Evolutionary conservation across 2,113 vertebrate species (phyloP), one percentile per base, ranked within the genome.

Genomic region (Urocolius indicus): DNA sequence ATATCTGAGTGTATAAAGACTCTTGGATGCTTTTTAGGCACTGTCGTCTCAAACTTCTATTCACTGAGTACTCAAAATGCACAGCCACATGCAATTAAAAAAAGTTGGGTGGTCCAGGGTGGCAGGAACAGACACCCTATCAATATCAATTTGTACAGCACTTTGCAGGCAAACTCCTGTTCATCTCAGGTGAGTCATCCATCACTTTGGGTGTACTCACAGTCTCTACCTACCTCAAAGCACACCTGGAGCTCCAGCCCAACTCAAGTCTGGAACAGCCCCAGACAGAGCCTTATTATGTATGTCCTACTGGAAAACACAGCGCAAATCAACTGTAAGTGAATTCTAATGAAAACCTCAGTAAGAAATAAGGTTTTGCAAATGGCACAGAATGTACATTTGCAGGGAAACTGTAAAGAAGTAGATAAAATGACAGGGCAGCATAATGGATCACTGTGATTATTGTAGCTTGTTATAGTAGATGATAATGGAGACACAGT

Each of bases 401-500:
- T 74, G 38, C 22, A 55, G 14, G 59, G 19, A 71, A 78, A 55
- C 23, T 46, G 22, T 27, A 69, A 74, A 58, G 71, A 85, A 66
- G 22, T 18, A 54, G 59, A 55, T 79, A 85, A 89, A 76, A 76
- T 79, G 41, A n/a, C 14, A 73, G 59, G 63, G 29, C 36, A 79
- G 51, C 20, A 59, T 14, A 52, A 22, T 63, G 7, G 38, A 74
- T 90, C 20, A 16, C 59, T 83, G 34, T 77, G 36, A 19, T 69
- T 93, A 22, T 72, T 90, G 58, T 16, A 77, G 17, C 17, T 94
- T 32, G 17, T 57, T 90, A 43, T 91, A 84, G 30, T 7, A 76
- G 41, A 71, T 87, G 43, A 62, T 80, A 30, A 43, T 10, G 79
- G 62, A 69, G 24, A 62, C 24, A 46, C 5, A 3, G 86, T 96